Conservation (phyloP, 2,113 vertebrate genomes). For the Entelurus aequoreus region DNA sequence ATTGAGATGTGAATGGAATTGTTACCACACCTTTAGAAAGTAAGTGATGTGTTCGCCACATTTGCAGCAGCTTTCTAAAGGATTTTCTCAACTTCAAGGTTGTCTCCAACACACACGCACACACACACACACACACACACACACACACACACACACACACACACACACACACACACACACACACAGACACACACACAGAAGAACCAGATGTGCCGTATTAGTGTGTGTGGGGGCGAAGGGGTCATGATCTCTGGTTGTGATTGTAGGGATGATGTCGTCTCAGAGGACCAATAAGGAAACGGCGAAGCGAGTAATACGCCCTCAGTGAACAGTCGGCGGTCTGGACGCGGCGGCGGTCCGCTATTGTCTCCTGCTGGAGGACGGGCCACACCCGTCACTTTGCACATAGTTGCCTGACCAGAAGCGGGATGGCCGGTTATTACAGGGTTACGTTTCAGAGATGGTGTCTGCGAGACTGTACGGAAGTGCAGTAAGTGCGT, state of each 20-base stretch:
- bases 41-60: too few relatives aligned
- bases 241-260: constrained; percentile 24
- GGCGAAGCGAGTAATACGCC: constrained; percentile 23
- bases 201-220: constrained; percentile 44
- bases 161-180: too few relatives aligned
- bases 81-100: too few relatives aligned
- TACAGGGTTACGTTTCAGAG: neutral
- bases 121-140: too few relatives aligned
- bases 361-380: constrained; percentile 41
- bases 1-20: too few relatives aligned
- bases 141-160: too few relatives aligned
- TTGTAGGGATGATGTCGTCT: constrained; percentile 33
- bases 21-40: too few relatives aligned
- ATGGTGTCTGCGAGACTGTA: neutral
- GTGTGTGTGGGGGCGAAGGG: constrained; percentile 18
- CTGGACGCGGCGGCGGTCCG: constrained; percentile 11
- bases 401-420: constrained; percentile 11
- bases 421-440: constrained; percentile 13
- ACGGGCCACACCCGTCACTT: constrained; percentile 5
- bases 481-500: too few relatives aligned
- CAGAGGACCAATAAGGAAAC: constrained; percentile 27
- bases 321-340: constrained; percentile 15
- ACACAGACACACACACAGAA: constrained; percentile 11
- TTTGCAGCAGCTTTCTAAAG: too few relatives aligned
- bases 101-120: too few relatives aligned